Evolutionary conservation across 2,888 invertebrate species (phyloP).

Genomic region (Heliconius ismenius): DNA sequence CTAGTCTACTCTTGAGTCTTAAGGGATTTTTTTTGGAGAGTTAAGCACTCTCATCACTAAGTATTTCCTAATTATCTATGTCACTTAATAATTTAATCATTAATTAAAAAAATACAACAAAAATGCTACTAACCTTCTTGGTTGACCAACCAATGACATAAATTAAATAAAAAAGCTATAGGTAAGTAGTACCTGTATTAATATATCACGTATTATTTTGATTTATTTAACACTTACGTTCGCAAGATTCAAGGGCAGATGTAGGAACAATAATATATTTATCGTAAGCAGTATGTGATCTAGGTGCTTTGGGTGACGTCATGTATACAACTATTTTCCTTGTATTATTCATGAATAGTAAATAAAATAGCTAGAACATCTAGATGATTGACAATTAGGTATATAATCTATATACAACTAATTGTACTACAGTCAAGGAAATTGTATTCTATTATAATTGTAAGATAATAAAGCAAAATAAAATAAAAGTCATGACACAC

Average conservation of each 20-base stretch:
- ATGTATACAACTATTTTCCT: constrained; percentile 18
- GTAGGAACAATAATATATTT: constrained; percentile 12
- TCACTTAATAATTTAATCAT: too few relatives aligned
- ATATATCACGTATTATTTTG: background rate
- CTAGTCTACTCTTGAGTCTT: background rate
- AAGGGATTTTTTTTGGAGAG: background rate
- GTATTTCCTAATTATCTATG: too few relatives aligned
- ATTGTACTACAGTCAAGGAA: background rate
- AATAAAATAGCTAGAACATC: constrained; percentile 20
- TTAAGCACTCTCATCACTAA: too few relatives aligned
- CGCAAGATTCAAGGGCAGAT: constrained; percentile 21
- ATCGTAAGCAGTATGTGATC: constrained; percentile 35
- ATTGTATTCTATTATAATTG: too few relatives aligned
- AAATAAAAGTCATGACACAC: too few relatives aligned
- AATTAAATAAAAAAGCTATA: too few relatives aligned
- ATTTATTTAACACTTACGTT: constrained; percentile 21
- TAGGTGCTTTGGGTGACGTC: constrained; percentile 15
- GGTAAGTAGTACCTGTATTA: too few relatives aligned
- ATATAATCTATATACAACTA: background rate
- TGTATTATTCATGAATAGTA: constrained; percentile 18
- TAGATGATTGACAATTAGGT: background rate
- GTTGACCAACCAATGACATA: too few relatives aligned
- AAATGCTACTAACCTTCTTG: too few relatives aligned
- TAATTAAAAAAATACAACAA: too few relatives aligned
- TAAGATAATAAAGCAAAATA: too few relatives aligned